phyloP scores from a whole-genome alignment of 37 sponge, comb jelly and placozoan genomes.

The Dysidea cf. avara region DNA sequence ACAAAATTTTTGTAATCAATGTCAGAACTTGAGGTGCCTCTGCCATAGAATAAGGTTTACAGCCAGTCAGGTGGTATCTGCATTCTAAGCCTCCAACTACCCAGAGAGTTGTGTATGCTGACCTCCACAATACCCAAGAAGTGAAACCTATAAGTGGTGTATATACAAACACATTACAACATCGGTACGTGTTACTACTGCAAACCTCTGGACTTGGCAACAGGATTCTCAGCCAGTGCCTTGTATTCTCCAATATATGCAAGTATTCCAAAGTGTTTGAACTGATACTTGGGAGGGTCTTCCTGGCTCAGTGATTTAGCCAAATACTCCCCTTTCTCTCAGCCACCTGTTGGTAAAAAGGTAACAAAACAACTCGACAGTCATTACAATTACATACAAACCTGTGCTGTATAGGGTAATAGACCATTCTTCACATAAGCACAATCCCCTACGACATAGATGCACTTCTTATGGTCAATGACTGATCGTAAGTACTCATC shows the following conservation, averaged over 20 bases:
- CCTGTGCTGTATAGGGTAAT: constrained; percentile 76
- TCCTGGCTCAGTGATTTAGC: constrained; percentile 50
- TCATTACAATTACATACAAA: not conserved
- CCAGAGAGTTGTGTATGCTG: constrained; percentile 84
- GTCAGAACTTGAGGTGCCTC: constrained; percentile 88
- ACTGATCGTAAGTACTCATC: constrained; percentile 41
- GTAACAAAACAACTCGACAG: not conserved
- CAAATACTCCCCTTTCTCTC: constrained; percentile 80
- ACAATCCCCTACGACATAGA: constrained; percentile 90
- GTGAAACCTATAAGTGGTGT: constrained; percentile 47
- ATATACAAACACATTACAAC: too few species aligned
- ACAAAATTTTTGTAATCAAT: too few species aligned
- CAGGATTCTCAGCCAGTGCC: constrained; percentile 68
- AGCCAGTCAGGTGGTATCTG: constrained; percentile 91
- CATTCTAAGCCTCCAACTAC: constrained; percentile 89
- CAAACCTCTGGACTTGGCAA: constrained; percentile 75
- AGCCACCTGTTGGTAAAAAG: constrained; percentile 59
- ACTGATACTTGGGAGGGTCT: constrained; percentile 41
- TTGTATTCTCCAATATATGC: constrained; percentile 86
- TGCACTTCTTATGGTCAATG: constrained; percentile 23
- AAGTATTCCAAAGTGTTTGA: constrained; percentile 79
- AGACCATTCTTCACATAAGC: constrained; percentile 35
- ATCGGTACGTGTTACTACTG: not conserved
- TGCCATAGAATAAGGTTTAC: constrained; percentile 82
- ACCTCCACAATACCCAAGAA: constrained; percentile 89